Conservation (phyloP, 2,888 invertebrate genomes). For the Tetheella fluctuosa region DNA sequence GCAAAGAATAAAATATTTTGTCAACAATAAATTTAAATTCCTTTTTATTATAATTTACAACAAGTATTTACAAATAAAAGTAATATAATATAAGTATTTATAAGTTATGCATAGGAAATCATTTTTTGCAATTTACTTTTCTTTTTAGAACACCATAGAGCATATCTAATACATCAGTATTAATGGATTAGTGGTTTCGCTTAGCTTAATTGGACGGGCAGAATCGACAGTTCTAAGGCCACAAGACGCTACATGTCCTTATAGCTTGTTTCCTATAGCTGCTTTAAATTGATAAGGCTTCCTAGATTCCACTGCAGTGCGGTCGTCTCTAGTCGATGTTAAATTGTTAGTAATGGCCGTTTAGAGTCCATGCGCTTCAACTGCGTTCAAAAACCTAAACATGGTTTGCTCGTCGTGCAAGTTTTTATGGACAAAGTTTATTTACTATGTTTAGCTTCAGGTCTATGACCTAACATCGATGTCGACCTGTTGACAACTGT, state of each 20-base stretch:
- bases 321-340: background rate
- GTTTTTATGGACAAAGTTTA: constrained; percentile 4
- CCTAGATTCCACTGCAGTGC: background rate
- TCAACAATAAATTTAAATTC: too few relatives aligned
- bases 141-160: background rate
- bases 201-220: constrained; percentile 22
- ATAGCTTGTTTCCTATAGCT: background rate
- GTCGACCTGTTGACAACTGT: background rate
- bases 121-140: background rate
- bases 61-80: too few relatives aligned
- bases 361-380: background rate
- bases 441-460: background rate
- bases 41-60: too few relatives aligned
- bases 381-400: background rate
- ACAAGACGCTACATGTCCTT: background rate
- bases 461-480: background rate
- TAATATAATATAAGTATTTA: too few relatives aligned
- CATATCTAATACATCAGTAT: background rate
- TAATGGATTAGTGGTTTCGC: constrained; percentile 16
- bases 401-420: background rate
- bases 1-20: too few relatives aligned
- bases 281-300: background rate
- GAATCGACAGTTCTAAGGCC: constrained; percentile 18
- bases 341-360: background rate
- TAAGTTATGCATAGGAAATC: too few relatives aligned